Conservation (phyloP, 2,797 vertebrate species). For the Falco cherrug region DNA sequence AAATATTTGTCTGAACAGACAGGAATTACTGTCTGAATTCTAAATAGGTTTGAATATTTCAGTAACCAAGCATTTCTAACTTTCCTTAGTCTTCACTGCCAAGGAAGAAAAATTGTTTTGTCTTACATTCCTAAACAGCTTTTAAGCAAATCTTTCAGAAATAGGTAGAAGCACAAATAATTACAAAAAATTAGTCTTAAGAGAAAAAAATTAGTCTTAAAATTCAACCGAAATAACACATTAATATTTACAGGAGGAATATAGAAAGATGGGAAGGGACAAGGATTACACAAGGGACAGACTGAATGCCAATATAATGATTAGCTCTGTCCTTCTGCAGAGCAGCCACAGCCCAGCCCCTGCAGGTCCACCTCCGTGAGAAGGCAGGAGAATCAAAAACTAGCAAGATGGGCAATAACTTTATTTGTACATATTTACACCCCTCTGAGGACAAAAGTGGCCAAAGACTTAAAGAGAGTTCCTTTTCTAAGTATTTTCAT, state of each 20-base stretch:
- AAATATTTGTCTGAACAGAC: background rate
- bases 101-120: background rate
- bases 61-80: background rate
- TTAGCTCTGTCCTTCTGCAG: background rate
- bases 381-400: background rate
- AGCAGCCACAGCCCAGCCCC: background rate
- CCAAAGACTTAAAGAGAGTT: background rate
- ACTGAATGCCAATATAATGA: background rate
- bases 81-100: background rate
- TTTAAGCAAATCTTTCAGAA: background rate
- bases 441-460: background rate
- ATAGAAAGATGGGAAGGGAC: background rate
- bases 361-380: background rate
- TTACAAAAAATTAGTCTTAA: background rate
- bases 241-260: slow-evolving; percentile 9
- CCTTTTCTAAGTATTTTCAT: background rate
- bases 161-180: background rate
- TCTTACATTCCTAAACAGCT: background rate
- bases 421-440: background rate
- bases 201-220: background rate
- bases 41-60: background rate
- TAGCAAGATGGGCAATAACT: background rate
- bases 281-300: background rate
- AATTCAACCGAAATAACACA: background rate
- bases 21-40: background rate